These are phyloP conservation scores for Oreohelix idahoensis DNA, from an alignment of 1,140 invertebrate genomes.

Conservation along the genomic window DNA sequence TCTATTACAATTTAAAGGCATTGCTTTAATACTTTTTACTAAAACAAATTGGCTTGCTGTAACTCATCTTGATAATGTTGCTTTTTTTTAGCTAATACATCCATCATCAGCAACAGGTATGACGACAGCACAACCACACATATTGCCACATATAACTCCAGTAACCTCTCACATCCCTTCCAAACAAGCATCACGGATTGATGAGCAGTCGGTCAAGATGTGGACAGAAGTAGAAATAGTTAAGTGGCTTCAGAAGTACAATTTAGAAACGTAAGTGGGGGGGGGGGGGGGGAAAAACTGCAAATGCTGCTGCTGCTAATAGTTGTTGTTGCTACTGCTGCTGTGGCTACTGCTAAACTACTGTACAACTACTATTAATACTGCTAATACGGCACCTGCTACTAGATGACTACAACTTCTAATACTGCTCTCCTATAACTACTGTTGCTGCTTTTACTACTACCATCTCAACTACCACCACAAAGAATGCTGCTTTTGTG, in stretches of 20 bases:
- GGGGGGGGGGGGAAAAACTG: too few relatives aligned
- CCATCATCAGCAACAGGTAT: neutral
- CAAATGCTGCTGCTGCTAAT: too few relatives aligned
- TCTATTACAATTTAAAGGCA: too few relatives aligned
- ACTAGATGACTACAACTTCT: too few relatives aligned
- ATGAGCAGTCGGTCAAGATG: neutral
- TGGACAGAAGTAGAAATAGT: conserved; percentile 29
- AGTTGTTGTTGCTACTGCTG: neutral
- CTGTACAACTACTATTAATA: neutral
- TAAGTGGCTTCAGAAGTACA: conserved; percentile 30
- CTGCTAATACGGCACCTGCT: neutral
- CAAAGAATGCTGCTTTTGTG: too few relatives aligned
- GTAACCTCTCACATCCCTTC: neutral
- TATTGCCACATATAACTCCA: neutral
- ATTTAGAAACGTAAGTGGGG: conserved; percentile 30
- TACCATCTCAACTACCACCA: neutral
- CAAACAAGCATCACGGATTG: neutral
- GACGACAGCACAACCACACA: neutral
- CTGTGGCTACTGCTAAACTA: neutral
- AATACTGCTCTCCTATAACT: neutral
- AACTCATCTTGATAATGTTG: too few relatives aligned
- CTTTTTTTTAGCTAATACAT: neutral
- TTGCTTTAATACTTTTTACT: too few relatives aligned
- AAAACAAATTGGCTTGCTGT: too few relatives aligned
- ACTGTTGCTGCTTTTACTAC: neutral